Conservation (phyloP, 2,797 vertebrate genomes). For the Argyrosomus regius region DNA sequence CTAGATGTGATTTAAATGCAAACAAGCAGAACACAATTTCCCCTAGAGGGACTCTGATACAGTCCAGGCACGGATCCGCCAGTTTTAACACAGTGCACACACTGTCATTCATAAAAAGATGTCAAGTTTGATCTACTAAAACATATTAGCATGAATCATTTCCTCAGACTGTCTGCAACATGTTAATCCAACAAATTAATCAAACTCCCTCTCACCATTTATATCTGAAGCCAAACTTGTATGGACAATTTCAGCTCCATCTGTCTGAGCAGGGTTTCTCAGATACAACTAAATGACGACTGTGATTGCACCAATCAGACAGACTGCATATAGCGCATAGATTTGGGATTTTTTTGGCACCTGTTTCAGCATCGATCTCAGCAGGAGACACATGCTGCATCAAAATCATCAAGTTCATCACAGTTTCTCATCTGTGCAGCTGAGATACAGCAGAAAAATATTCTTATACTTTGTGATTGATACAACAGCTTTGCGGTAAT, state of each 20-base stretch:
- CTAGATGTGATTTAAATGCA: background rate
- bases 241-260: background rate
- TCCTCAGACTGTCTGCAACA: background rate
- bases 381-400: background rate
- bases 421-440: background rate
- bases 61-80: background rate
- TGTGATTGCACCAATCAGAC: slow-evolving; percentile 4
- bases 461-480: background rate
- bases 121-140: background rate
- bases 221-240: slow-evolving; percentile 3
- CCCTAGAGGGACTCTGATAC: background rate
- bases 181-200: background rate
- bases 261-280: slow-evolving; percentile 3
- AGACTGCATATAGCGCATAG: too few species aligned
- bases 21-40: background rate
- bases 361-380: slow-evolving; percentile 4
- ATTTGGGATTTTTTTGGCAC: background rate
- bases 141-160: background rate
- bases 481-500: background rate
- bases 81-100: background rate
- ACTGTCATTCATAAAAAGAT: background rate
- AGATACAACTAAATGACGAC: background rate
- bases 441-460: background rate
- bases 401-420: slow-evolving; percentile 4
- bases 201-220: background rate